These are phyloP conservation scores for Tromatobia lineatoria DNA, from an alignment of 2,888 invertebrate genomes.

Conservation along the genomic window DNA sequence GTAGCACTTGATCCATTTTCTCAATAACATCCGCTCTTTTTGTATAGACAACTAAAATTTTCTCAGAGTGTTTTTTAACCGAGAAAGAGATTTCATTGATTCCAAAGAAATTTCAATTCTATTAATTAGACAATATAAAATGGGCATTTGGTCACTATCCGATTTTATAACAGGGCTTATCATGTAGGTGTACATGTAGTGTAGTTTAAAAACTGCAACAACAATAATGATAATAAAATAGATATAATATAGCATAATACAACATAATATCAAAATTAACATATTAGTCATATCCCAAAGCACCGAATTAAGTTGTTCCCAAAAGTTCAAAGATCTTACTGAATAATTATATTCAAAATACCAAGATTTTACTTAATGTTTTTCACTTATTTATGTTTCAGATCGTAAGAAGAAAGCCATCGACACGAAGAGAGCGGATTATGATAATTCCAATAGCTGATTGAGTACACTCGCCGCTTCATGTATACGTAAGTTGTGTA, in stretches of 20 bases:
- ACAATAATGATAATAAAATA: no score
- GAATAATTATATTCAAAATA: background rate
- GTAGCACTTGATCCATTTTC: background rate
- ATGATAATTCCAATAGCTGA: slow-evolving; percentile 84
- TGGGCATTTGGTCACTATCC: background rate
- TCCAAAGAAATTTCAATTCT: background rate
- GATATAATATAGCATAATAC: no score
- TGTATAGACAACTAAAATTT: no score
- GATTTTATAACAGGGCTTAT: no score
- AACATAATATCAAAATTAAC: no score
- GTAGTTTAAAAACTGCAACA: no score
- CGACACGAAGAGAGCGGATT: slow-evolving; percentile 81
- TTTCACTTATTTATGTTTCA: slow-evolving; percentile 72
- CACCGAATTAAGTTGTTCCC: no score
- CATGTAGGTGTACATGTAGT: no score
- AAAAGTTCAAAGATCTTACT: no score
- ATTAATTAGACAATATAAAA: background rate
- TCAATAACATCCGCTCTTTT: background rate
- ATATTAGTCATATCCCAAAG: no score
- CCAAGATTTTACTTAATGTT: slow-evolving; percentile 7
- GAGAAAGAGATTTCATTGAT: no score
- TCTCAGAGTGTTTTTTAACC: no score
- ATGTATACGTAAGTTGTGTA: slow-evolving; percentile 83
- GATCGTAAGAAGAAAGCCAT: slow-evolving; percentile 76
- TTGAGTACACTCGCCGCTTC: slow-evolving; percentile 84